Percentiles rank a stretch among this genome's conserved stretches.
Evolutionary conservation across 2,113 vertebrate genomes (phyloP).

Genomic region (Cariama cristata): DNA sequence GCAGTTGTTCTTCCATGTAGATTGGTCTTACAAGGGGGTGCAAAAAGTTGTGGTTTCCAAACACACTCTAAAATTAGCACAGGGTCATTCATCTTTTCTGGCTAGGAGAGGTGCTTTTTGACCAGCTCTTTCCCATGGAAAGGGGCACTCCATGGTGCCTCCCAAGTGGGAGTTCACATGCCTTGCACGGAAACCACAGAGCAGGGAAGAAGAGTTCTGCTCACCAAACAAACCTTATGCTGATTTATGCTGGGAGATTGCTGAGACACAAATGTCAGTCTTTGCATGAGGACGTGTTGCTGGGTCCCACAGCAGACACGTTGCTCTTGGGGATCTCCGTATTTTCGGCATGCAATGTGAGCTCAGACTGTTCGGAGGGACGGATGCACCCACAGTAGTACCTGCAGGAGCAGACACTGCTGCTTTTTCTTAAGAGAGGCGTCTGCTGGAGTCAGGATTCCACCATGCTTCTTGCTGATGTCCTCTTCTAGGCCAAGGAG

Average conservation of each 20-base stretch:
- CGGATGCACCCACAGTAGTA: background rate
- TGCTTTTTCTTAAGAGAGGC: background rate
- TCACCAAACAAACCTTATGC: background rate
- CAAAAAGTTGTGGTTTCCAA: background rate
- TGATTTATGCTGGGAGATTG: background rate
- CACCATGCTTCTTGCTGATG: background rate
- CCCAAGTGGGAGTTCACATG: background rate
- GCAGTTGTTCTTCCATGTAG: background rate
- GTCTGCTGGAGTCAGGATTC: background rate
- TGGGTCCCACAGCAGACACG: fast-evolving
- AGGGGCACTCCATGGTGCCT: background rate
- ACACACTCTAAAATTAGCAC: background rate
- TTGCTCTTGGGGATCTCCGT: background rate
- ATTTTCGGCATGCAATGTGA: background rate
- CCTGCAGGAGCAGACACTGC: background rate
- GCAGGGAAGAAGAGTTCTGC: background rate
- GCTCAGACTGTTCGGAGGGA: background rate
- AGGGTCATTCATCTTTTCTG: background rate
- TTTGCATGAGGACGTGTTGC: background rate
- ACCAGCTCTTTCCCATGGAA: background rate
- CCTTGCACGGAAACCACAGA: background rate
- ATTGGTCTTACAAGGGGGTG: background rate
- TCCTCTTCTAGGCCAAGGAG: background rate
- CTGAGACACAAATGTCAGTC: background rate
- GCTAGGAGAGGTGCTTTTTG: background rate